Evolutionary conservation across 64 coral and sea anemone genomes (phyloP), one percentile per base, ranked within the genome.

Genomic region (Porites australiensis): DNA sequence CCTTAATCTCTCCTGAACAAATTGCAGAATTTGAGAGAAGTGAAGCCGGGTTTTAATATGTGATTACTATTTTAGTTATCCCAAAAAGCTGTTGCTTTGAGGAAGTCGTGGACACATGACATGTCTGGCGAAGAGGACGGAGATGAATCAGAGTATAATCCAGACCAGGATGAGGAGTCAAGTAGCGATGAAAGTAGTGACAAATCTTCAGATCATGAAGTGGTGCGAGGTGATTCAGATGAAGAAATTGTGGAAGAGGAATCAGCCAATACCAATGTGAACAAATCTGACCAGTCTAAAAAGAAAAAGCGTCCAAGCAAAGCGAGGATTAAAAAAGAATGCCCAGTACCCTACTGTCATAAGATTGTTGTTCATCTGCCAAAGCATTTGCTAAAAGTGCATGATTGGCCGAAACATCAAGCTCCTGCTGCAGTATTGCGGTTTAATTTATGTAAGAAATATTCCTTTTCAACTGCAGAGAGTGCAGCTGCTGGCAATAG

Each of bases 61-160:
- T n/a, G n/a, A n/a, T n/a, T n/a, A n/a, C n/a, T 77, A 13, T 85
- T 66, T 79, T 79, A 79, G 51, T 79, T 79, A 79, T 79, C 76
- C 50, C 76, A 79, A 57, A 79, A 79, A 79, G 76, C 76, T 79
- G 76, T 79, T 58, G 76, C 51, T 79, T 79, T 79, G 76, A 79
- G 51, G 76, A 79, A 79, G 50, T 79, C 76, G 51, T 79, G 76
- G 76, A 79, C 50, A 79, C 76, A 79, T 79, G 51, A 57, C 50
- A 79, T 79, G 52, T 79, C 76, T 57, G 6, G 76, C 51, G 76
- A 79, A 79, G 76, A 79, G 76, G 76, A 79, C n/a, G 76, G 76
- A 79, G 76, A 79, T 79, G 76, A 79, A 79, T 79, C 76, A 79
- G 50, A 79, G 76, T 59, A 79, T 79, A 19, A 79, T 79, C 15